These are phyloP conservation scores for Tryphoninae sp. DNA, from an alignment of 2,888 invertebrate species.

Conservation along the genomic window DNA sequence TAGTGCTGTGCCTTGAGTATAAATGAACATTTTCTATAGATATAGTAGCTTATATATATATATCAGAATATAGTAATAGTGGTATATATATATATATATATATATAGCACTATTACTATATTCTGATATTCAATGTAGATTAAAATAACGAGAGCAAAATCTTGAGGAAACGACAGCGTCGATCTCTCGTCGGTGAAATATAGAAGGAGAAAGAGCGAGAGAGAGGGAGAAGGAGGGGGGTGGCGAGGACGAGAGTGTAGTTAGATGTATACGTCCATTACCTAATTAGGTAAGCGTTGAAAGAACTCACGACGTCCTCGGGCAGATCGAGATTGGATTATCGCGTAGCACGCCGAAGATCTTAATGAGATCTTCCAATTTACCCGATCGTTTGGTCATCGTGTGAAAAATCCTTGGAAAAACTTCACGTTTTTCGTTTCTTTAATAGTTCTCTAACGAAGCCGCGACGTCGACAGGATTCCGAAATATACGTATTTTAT, in stretches of 20 bases:
- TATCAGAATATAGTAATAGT: background rate
- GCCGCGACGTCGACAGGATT: constrained; percentile 29
- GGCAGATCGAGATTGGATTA: constrained; percentile 59
- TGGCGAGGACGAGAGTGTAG: constrained; percentile 9
- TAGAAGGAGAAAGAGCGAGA: constrained; percentile 12
- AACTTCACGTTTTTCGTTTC: constrained; percentile 9
- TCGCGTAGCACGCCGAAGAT: constrained; percentile 57
- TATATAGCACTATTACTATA: background rate
- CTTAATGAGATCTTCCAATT: constrained; percentile 60
- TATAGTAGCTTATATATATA: background rate
- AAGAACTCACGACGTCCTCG: constrained; percentile 36
- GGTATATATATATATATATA: background rate
- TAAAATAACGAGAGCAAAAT: constrained; percentile 51
- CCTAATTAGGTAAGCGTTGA: constrained; percentile 60
- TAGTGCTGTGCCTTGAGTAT: constrained; percentile 29
- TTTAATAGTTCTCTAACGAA: constrained; percentile 44
- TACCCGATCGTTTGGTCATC: constrained; percentile 11
- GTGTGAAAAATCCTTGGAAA: constrained; percentile 21
- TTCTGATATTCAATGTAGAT: constrained; percentile 19
- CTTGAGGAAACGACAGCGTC: constrained; percentile 36
- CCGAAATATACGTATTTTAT: constrained; percentile 51
- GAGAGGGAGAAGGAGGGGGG: background rate
- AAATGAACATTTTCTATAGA: constrained; percentile 32
- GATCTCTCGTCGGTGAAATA: constrained; percentile 45
- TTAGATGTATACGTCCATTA: constrained; percentile 51